Conservation (phyloP, 1,140 invertebrate species). For the Drosophila willistoni region DNA sequence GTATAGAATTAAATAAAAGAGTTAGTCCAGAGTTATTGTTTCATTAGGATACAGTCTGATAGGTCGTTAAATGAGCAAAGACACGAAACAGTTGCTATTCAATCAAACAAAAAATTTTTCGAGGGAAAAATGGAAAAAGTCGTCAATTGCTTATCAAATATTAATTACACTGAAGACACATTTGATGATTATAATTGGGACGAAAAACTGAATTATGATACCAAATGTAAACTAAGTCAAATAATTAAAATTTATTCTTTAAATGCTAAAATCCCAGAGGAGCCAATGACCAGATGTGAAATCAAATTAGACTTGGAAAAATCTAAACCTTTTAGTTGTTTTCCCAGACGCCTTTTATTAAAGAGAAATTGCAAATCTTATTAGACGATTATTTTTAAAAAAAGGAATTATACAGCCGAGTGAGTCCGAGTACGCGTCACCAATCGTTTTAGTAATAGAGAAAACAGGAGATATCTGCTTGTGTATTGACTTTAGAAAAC, state of each 20-base stretch:
- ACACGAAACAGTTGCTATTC: background rate
- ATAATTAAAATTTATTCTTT: background rate
- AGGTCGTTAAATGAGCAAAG: background rate
- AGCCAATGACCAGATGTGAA: background rate
- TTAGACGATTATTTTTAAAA: background rate
- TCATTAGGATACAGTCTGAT: background rate
- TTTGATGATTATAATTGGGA: background rate
- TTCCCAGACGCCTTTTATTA: too few relatives aligned
- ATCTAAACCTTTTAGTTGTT: too few relatives aligned
- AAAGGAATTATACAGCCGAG: constrained; percentile 5
- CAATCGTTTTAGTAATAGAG: too few relatives aligned
- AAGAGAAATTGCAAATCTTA: background rate
- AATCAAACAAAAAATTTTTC: constrained; percentile 1
- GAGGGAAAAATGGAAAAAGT: background rate
- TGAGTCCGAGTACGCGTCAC: too few relatives aligned
- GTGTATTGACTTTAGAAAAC: too few relatives aligned
- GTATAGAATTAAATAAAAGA: background rate
- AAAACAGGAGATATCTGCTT: too few relatives aligned
- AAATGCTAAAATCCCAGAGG: constrained; percentile 15
- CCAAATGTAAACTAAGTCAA: background rate
- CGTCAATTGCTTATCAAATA: background rate
- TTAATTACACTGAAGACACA: constrained; percentile 6
- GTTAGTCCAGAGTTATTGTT: background rate
- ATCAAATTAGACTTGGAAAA: constrained; percentile 7
- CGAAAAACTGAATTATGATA: too few relatives aligned